phyloP scores from a whole-genome alignment of 92 coral and sea anemone species.

The Phymanthus crucifer region DNA sequence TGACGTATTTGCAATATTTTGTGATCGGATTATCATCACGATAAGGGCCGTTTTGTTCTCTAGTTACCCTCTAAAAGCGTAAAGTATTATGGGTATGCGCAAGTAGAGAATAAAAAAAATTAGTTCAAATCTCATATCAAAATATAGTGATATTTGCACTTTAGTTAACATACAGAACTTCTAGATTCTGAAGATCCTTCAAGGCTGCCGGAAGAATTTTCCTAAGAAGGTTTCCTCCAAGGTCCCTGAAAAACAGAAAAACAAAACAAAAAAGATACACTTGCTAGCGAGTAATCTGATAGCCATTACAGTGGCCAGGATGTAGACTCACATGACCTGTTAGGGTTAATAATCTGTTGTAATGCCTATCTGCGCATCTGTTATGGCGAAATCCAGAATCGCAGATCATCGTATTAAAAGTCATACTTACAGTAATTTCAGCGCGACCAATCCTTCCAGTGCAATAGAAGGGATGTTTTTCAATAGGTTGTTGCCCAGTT shows the following conservation, averaged over 20 bases:
- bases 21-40: too few species aligned
- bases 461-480: too few species aligned
- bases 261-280: not conserved
- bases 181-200: not conserved
- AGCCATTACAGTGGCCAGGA: not conserved
- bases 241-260: slow-evolving; percentile 12
- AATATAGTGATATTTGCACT: not conserved
- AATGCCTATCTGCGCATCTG: too few species aligned
- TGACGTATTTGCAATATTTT: too few species aligned
- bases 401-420: too few species aligned
- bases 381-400: too few species aligned
- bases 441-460: too few species aligned
- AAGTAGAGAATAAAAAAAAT: not conserved
- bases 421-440: not conserved
- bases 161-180: not conserved
- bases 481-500: too few species aligned
- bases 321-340: not conserved
- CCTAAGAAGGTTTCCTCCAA: not conserved
- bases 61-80: too few species aligned
- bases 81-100: too few species aligned
- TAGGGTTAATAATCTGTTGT: too few species aligned
- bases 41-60: too few species aligned
- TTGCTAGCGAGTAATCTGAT: not conserved
- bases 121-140: not conserved
- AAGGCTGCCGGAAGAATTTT: not conserved